Evolutionary conservation across 2,888 invertebrate species (phyloP).

Genomic region (Tyria jacobaeae): DNA sequence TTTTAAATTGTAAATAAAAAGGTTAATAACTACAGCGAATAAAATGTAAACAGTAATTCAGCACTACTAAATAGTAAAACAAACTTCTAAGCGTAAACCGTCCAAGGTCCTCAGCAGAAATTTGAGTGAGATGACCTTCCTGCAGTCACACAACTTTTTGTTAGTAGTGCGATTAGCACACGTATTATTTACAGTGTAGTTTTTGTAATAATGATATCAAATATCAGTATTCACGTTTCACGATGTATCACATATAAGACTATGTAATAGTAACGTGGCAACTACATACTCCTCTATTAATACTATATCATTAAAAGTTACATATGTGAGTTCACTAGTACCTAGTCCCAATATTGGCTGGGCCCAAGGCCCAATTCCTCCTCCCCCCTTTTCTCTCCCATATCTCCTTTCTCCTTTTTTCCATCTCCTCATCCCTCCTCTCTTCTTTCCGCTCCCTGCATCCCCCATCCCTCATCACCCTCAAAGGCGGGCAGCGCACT

Average conservation of each 20-base stretch:
- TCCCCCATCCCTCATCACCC: too few relatives aligned
- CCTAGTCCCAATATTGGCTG: too few relatives aligned
- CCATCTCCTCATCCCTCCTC: too few relatives aligned
- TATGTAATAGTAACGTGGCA: background rate
- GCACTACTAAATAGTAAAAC: slow-evolving; percentile 22
- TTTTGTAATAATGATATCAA: slow-evolving; percentile 17
- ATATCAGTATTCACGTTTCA: slow-evolving; percentile 17
- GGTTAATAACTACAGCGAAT: background rate
- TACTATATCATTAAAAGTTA: too few relatives aligned
- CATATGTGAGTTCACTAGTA: background rate
- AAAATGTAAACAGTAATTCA: background rate
- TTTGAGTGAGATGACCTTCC: slow-evolving; percentile 52
- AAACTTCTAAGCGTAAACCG: slow-evolving; percentile 39
- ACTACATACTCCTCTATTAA: background rate
- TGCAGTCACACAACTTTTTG: slow-evolving; percentile 58
- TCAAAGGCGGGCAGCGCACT: too few relatives aligned
- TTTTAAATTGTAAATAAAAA: too few relatives aligned
- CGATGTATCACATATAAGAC: slow-evolving; percentile 19
- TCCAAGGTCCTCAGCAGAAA: slow-evolving; percentile 59
- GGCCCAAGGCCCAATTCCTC: too few relatives aligned
- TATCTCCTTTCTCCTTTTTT: too few relatives aligned
- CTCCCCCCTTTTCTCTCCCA: too few relatives aligned
- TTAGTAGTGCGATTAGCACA: slow-evolving; percentile 25
- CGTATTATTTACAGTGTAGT: background rate
- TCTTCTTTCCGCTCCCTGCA: too few relatives aligned